Conservation (phyloP, 2,888 invertebrate species). For the Archips xylosteana region DNA sequence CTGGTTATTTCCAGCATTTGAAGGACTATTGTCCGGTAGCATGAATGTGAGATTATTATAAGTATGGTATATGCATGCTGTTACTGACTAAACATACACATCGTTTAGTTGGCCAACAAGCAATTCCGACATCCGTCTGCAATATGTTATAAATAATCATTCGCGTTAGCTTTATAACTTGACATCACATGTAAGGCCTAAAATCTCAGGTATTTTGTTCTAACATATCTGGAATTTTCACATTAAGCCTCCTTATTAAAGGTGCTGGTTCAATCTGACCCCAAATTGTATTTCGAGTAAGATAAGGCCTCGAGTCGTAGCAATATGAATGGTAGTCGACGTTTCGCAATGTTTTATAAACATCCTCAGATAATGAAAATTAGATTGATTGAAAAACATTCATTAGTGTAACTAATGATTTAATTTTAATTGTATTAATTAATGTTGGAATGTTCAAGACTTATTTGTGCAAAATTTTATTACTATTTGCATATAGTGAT, state of each 20-base stretch:
- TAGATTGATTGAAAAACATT: conserved; percentile 58
- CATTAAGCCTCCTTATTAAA: conserved; percentile 26
- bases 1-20: conserved; percentile 68
- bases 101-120: conserved; percentile 37
- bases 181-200: conserved; percentile 52
- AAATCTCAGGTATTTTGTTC: conserved; percentile 35
- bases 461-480: conserved; percentile 71
- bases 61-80: conserved; percentile 52
- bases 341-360: conserved; percentile 56
- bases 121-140: conserved; percentile 32
- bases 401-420: conserved; percentile 77
- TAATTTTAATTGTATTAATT: conserved; percentile 60
- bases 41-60: conserved; percentile 80
- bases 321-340: conserved; percentile 32
- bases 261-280: conserved; percentile 33
- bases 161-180: conserved; percentile 40
- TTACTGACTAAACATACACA: conserved; percentile 31
- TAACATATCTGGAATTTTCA: conserved; percentile 24
- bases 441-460: conserved; percentile 70
- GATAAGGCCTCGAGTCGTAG: conserved; percentile 28
- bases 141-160: conserved; percentile 19
- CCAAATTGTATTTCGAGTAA: conserved; percentile 32
- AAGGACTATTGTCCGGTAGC: conserved; percentile 77
- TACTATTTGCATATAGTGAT: conserved; percentile 74
- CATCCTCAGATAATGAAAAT: conserved; percentile 56